Base-by-base conservation (phyloP, 2,113 vertebrate species). In the Alectura lathami region DNA sequence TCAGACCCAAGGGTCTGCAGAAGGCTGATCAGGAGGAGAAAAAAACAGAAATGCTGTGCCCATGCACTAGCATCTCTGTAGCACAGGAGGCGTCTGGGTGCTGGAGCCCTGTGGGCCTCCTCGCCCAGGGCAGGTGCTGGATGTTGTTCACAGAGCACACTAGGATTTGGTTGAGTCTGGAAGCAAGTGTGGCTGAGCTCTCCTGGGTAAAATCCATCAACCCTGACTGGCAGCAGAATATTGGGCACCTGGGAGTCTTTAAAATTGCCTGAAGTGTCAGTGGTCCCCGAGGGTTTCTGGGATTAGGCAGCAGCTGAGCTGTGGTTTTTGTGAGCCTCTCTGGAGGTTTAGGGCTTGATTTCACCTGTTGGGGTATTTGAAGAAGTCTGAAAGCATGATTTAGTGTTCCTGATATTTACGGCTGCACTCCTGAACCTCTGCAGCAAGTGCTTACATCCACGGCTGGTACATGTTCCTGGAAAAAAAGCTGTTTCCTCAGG, bases 161-260 rank as follows among this genome's bases (percentile, higher is more conserved):
- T 14, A 2, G 1, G 21, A 42, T 14, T 1, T 30, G 21, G 6
- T 0, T 3, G 13, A 23, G 8, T 3, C 50, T 77, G 50, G 42
- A 43, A 43, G 42, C 11, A 43, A 15, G 42, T 43, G 17, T 29
- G 76, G 63, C 34, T 2, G 50, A 2, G 9, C 20, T 22, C 17
- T 76, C 83, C n/a, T 21, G 1, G 2, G 21, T 23, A 10, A 53
- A 70, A 48, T 11, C 40, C 75, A 4, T 42, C 66, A 62, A 30
- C 18, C 40, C 48, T 10, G 32, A 0, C 6, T 64, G 59, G 42
- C 9, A 66, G 50, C 5, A 8, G 50, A 36, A 5, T 66, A 27
- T 11, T 40, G 54, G 72, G 13, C 53, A 77, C 45, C 50, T 47
- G 43, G 50, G n/a, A 57, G 12, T 29, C 12, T 66, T 70, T 53